Percentiles rank a stretch among this genome's conserved stretches.
Conservation (phyloP, 2,113 vertebrate species). For the Phrynocephalus versicolor region DNA sequence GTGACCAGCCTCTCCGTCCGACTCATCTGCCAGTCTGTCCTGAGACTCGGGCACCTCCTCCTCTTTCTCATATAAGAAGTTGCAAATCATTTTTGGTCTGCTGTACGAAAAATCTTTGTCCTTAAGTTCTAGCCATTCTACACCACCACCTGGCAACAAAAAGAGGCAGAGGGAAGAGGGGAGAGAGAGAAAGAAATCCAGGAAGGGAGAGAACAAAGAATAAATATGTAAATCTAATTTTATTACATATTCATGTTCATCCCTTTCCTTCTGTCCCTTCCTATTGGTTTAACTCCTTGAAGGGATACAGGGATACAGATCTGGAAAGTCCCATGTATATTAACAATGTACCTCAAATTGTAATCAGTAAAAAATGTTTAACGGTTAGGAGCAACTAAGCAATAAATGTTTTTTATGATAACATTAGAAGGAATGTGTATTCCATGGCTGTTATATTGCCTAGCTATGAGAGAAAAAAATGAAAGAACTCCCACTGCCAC, state of each 20-base stretch:
- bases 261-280: neutral
- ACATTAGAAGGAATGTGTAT: neutral
- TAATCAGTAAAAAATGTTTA: neutral
- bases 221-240: neutral
- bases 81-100: conserved; percentile 76
- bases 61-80: conserved; percentile 76
- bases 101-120: conserved; percentile 77
- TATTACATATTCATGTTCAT: conserved; percentile 2
- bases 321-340: neutral
- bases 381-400: neutral
- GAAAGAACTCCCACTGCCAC: neutral
- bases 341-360: neutral
- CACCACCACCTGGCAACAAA: conserved; percentile 72
- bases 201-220: neutral
- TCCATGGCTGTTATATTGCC: neutral
- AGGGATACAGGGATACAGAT: neutral
- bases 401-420: neutral
- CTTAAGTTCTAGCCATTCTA: conserved; percentile 81
- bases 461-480: neutral
- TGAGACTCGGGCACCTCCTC: conserved; percentile 64
- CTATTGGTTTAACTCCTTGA: neutral
- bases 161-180: neutral
- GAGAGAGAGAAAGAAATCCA: conserved; percentile 10
- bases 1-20: conserved; percentile 66
- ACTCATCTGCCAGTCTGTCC: conserved; percentile 68